Evolutionary conservation across 2,797 vertebrate species (phyloP).

Genomic region (Neosilurus hyrtlii): DNA sequence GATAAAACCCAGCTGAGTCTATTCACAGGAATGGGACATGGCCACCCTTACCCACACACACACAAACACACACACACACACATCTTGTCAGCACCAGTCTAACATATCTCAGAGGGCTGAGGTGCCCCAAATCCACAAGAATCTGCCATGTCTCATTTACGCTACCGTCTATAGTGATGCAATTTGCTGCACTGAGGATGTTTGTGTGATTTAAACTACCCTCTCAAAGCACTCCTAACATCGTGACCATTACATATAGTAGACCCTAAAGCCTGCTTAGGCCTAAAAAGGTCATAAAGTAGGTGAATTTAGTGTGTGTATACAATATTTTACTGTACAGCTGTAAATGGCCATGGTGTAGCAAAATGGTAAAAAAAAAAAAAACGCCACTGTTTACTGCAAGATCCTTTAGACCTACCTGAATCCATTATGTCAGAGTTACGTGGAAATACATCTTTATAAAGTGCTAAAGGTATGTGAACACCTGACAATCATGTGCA

Average conservation of each 20-base stretch:
- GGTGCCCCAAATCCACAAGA: conserved; percentile 12
- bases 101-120: conserved; percentile 4
- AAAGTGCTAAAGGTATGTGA: background rate
- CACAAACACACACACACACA: conserved; percentile 19
- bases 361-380: no score
- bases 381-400: background rate
- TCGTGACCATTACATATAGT: background rate
- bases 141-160: conserved; percentile 34
- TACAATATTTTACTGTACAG: background rate
- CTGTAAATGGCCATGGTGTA: background rate
- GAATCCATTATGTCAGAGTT: background rate
- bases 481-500: background rate
- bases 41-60: conserved; percentile 16
- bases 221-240: background rate
- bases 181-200: background rate
- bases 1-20: conserved; percentile 50
- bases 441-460: background rate
- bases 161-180: background rate
- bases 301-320: background rate
- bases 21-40: conserved; percentile 41
- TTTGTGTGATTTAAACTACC: conserved; percentile 6
- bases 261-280: background rate
- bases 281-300: background rate
- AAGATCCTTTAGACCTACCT: background rate
- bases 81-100: conserved; percentile 8